These are phyloP conservation scores for Diarsia mendica DNA, from an alignment of 2,888 invertebrate genomes.

Conservation along the genomic window DNA sequence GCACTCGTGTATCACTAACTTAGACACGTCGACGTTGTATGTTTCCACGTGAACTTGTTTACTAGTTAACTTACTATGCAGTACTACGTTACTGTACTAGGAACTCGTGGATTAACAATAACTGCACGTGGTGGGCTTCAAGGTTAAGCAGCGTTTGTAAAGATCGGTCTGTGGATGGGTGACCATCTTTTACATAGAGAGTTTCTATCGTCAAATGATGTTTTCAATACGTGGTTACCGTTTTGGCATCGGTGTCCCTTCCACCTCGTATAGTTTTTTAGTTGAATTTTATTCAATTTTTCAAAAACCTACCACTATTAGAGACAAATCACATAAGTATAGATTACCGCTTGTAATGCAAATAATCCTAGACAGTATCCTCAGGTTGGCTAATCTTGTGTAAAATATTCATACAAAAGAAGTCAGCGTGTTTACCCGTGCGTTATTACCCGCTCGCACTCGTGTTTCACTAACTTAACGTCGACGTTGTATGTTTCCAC, in stretches of 20 bases:
- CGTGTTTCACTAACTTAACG: constrained; percentile 16
- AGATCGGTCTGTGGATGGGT: no score
- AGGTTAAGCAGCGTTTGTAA: neutral
- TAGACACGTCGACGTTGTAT: constrained; percentile 5
- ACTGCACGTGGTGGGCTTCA: neutral
- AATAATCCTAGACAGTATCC: neutral
- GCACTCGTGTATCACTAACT: constrained; percentile 15
- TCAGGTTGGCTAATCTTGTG: neutral
- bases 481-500: neutral
- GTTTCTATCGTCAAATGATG: no score
- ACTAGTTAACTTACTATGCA: constrained; percentile 1
- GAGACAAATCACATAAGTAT: neutral
- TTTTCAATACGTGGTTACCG: no score
- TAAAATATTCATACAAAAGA: constrained; percentile 30
- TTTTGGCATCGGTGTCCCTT: no score
- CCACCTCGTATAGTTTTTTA: no score
- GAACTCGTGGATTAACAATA: neutral
- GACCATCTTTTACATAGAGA: no score
- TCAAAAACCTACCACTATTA: neutral
- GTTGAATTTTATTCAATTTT: no score
- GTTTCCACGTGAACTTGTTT: neutral
- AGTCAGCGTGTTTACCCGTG: constrained; percentile 24
- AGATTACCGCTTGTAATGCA: neutral
- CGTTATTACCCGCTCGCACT: constrained; percentile 28
- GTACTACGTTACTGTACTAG: neutral